Base-by-base conservation (phyloP, 2,113 vertebrate genomes). In the Donacobius atricapilla region DNA sequence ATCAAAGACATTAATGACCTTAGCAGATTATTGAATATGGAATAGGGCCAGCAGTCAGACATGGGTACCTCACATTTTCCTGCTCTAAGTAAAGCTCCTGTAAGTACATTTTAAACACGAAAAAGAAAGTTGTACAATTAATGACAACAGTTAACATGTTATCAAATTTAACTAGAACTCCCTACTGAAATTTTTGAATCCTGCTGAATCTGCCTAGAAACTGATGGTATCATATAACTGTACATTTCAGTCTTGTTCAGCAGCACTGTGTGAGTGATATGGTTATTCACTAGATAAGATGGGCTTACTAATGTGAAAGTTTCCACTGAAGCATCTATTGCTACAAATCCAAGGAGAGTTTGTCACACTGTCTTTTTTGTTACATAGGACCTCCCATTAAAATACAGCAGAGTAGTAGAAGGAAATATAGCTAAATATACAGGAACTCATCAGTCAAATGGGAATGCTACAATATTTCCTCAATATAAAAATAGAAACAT, bases 1-100 rank as follows among this genome's bases (percentile, higher is more conserved):
- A 95, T 96, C 85, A 94, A 96, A 96, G 87, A 60, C 64, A 80
- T 63, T 87, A 97, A 98, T 14, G 89, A 94, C 69, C 94, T 92
- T 85, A 96, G 73, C 96, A 98, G 96, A 97, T 97, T 97, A 98
- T 97, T 97, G 97, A 95, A 92, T 92, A 94, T 96, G 96, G 97
- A 96, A 50, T 40, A 91, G 51, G 33, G 75, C 94, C 97, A 97
- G 71, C 47, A 88, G 30, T 89, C 89, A 94, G 87, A 93, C 73
- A 96, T 90, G 47, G 58, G 58, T 84, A 95, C 56, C 58, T 95
- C 87, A 94, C 87, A 86, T 97, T 96, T 97, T 95, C 83, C 78
- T 96, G 76, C 75, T 91, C 18, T 89, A 94, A 95, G 84, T 70
- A 90, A 96, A 97, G 82, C 23, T 86, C 40, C 83, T 96, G 19